phyloP scores from a whole-genome alignment of 2,888 invertebrate genomes.

The Thyatira batis region DNA sequence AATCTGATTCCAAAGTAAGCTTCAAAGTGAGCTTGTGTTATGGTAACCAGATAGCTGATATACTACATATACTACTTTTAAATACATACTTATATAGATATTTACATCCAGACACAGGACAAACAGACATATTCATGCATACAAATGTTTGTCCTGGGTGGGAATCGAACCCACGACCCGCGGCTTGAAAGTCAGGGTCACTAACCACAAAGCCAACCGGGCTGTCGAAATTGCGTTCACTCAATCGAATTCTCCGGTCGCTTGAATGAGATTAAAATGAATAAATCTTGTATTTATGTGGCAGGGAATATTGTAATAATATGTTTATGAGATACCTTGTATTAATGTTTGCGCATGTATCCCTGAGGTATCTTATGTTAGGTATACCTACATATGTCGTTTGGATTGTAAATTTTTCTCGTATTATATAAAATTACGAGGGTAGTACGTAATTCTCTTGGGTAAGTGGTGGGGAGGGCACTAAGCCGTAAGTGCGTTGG shows the following conservation, averaged over 20 bases:
- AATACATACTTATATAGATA: too few species aligned
- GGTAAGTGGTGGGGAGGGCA: not conserved
- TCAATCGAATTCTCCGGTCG: conserved; percentile 26
- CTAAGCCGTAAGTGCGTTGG: conserved; percentile 5
- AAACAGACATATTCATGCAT: too few species aligned
- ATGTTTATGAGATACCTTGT: not conserved
- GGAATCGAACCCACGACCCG: too few species aligned
- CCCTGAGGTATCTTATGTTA: not conserved
- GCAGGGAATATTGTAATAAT: conserved; percentile 1
- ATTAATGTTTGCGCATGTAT: not conserved
- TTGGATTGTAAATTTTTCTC: not conserved
- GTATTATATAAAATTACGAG: not conserved
- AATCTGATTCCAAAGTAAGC: too few species aligned
- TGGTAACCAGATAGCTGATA: too few species aligned
- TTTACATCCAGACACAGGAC: too few species aligned
- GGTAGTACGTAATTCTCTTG: not conserved
- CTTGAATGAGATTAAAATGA: conserved; percentile 36
- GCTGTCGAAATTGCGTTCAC: conserved; percentile 34
- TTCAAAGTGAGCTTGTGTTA: too few species aligned
- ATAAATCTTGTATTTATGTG: conserved; percentile 36
- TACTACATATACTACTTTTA: too few species aligned
- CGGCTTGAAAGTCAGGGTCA: too few species aligned
- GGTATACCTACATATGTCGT: not conserved
- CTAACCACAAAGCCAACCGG: too few species aligned
- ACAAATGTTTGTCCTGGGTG: too few species aligned